Conservation (phyloP, 2,888 invertebrate species). For the Acrobasis consociella region DNA sequence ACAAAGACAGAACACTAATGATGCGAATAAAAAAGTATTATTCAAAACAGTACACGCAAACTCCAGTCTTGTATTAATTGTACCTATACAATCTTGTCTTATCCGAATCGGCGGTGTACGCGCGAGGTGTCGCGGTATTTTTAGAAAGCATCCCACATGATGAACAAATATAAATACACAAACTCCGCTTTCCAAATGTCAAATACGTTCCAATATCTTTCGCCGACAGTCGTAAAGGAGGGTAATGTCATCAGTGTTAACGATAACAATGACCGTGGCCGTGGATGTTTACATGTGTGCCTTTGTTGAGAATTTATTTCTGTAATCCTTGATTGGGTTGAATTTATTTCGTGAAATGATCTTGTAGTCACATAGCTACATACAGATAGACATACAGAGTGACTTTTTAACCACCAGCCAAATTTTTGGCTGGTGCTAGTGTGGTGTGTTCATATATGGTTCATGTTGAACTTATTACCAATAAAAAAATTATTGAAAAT, state of each 20-base stretch:
- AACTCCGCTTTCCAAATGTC: slow-evolving; percentile 28
- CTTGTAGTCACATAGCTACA: too few relatives aligned
- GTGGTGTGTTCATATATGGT: too few relatives aligned
- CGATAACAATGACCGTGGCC: slow-evolving; percentile 3
- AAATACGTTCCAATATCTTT: slow-evolving; percentile 6
- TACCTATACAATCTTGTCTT: neutral
- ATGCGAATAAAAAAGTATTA: too few relatives aligned
- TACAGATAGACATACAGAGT: too few relatives aligned
- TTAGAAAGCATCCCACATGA: slow-evolving; percentile 72
- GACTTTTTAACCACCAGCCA: too few relatives aligned
- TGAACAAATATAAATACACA: slow-evolving; percentile 51
- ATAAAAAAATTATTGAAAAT: too few relatives aligned
- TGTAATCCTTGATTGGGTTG: neutral
- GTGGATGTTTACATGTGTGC: neutral
- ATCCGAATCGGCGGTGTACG: slow-evolving; percentile 32
- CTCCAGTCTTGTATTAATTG: too few relatives aligned
- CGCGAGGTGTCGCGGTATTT: slow-evolving; percentile 63
- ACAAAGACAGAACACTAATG: too few relatives aligned
- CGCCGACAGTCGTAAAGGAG: neutral
- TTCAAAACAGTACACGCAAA: too few relatives aligned
- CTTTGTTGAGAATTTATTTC: neutral
- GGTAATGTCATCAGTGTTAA: slow-evolving; percentile 1
- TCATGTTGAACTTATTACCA: too few relatives aligned
- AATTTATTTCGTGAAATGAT: too few relatives aligned
- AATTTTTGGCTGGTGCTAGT: too few relatives aligned